Percentiles rank a stretch among this genome's conserved stretches.
These are phyloP conservation scores for Pygoscelis adeliae DNA, from an alignment of 2,113 vertebrate species.

Conservation along the genomic window DNA sequence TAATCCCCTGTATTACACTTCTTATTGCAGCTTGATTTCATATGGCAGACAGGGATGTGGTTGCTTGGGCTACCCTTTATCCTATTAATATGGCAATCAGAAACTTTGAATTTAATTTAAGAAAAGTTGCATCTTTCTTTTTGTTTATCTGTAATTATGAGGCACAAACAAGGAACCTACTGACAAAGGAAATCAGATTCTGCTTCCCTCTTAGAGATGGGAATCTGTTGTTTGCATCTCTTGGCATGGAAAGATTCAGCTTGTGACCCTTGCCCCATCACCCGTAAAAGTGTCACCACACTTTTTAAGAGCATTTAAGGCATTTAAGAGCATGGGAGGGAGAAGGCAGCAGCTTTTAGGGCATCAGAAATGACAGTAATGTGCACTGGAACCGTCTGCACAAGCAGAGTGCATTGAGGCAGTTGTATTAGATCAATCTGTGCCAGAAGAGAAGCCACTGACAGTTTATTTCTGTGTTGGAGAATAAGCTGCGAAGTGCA, in stretches of 20 bases:
- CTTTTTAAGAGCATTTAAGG: conserved; percentile 62
- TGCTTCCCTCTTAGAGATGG: not conserved
- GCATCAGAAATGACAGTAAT: conserved; percentile 56
- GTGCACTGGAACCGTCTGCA: not conserved
- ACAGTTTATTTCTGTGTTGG: conserved; percentile 19
- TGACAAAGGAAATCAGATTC: conserved; percentile 3
- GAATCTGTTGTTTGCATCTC: conserved; percentile 47
- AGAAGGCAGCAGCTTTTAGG: conserved; percentile 59
- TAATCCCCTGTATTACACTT: not conserved
- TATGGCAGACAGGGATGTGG: not conserved
- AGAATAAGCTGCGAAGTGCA: not conserved
- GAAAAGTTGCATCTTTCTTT: not conserved
- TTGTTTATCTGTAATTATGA: not conserved
- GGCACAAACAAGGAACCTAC: not conserved
- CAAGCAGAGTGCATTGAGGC: not conserved
- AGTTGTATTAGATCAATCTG: conserved; percentile 45
- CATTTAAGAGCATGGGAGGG: conserved; percentile 57
- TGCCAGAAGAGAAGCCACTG: not conserved
- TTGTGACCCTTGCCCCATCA: conserved; percentile 44
- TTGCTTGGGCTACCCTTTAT: not conserved
- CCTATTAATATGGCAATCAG: not conserved
- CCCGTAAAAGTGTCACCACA: conserved; percentile 59
- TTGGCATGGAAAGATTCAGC: conserved; percentile 46
- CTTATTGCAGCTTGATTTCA: not conserved
- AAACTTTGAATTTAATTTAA: not conserved